These are phyloP conservation scores for Xiphydria camelus DNA, from an alignment of 2,888 invertebrate species.

Conservation along the genomic window DNA sequence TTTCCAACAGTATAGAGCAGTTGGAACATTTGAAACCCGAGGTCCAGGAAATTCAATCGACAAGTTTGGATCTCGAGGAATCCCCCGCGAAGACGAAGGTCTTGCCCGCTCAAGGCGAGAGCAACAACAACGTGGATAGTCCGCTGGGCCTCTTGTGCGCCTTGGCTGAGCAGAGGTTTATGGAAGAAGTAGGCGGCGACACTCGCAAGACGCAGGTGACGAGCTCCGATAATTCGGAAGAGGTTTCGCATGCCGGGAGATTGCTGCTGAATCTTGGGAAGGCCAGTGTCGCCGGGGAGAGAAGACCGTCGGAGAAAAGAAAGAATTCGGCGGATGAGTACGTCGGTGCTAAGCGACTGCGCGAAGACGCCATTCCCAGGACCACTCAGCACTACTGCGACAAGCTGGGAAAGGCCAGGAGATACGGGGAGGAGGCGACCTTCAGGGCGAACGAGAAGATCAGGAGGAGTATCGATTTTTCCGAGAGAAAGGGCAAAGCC, in stretches of 20 bases:
- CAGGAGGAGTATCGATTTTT: constrained; percentile 30
- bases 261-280: constrained; percentile 40
- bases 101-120: constrained; percentile 54
- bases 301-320: not conserved
- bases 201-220: constrained; percentile 29
- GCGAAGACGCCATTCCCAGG: constrained; percentile 11
- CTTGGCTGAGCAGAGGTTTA: constrained; percentile 80
- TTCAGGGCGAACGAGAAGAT: constrained; percentile 27
- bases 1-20: constrained; percentile 85
- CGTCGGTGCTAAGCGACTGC: constrained; percentile 23
- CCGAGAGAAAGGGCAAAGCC: constrained; percentile 4
- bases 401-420: constrained; percentile 11
- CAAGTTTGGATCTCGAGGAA: constrained; percentile 56
- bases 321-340: constrained; percentile 8
- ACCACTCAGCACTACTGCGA: constrained; percentile 18
- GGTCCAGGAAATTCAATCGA: constrained; percentile 30
- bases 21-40: constrained; percentile 63
- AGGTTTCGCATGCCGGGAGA: constrained; percentile 40
- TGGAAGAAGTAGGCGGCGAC: constrained; percentile 70
- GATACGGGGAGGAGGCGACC: constrained; percentile 15
- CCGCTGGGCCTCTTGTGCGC: constrained; percentile 76
- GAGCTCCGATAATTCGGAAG: constrained; percentile 39
- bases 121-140: constrained; percentile 56
- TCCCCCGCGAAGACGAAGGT: constrained; percentile 53
- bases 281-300: not conserved